phyloP scores from a whole-genome alignment of 2,113 vertebrate species.

The Tupaia tana region DNA sequence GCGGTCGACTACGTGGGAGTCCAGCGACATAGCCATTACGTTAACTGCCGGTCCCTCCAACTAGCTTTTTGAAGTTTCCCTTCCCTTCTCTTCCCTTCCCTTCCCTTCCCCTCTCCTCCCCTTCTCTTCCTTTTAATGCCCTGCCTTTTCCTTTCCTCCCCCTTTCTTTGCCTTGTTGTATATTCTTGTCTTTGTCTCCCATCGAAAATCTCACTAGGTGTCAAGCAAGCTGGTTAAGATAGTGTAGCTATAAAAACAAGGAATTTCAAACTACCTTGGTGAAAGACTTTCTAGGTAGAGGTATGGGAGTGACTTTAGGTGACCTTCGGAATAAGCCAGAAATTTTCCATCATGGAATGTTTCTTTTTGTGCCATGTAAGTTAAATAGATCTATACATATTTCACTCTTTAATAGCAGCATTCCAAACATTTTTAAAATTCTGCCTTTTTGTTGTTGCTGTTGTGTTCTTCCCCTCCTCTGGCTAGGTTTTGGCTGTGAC shows the following conservation, averaged over 20 bases:
- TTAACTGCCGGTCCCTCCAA: no score
- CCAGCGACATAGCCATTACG: no score
- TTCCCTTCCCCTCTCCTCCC: background rate
- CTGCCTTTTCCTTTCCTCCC: background rate
- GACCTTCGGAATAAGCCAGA: constrained; percentile 6
- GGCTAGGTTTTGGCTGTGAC: constrained; percentile 21
- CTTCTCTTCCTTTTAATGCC: no score
- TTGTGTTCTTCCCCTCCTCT: background rate
- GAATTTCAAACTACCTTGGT: background rate
- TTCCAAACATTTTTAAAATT: constrained; percentile 3
- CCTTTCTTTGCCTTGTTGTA: background rate
- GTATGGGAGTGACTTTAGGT: background rate
- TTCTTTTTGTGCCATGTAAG: background rate
- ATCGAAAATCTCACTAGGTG: background rate
- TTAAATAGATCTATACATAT: background rate
- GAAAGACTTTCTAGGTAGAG: background rate
- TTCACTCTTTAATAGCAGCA: background rate
- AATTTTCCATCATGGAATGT: background rate
- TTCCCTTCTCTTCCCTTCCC: accelerated
- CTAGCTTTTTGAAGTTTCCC: background rate
- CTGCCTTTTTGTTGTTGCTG: background rate
- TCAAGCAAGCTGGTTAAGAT: background rate
- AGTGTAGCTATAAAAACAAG: background rate
- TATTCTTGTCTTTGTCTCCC: background rate
- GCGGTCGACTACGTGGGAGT: no score